phyloP scores from a whole-genome alignment of 2,113 vertebrate species.

The Grus americana region DNA sequence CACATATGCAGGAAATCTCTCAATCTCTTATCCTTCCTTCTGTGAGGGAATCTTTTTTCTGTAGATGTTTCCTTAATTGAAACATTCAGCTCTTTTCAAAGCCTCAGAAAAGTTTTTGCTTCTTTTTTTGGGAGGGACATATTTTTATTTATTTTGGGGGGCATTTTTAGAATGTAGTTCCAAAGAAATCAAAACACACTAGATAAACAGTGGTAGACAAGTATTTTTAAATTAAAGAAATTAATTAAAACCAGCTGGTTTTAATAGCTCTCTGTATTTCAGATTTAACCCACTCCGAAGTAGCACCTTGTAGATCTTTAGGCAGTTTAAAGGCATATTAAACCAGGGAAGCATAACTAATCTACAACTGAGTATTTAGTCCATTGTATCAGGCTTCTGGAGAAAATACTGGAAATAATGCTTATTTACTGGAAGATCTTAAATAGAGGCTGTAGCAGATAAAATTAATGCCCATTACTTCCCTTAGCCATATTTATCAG shows the following conservation, averaged over 20 bases:
- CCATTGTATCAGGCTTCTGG: background rate
- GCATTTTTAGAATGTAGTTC: background rate
- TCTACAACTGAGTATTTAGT: background rate
- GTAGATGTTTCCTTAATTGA: background rate
- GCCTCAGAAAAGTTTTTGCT: background rate
- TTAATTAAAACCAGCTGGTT: background rate
- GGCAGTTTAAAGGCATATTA: background rate
- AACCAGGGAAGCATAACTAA: background rate
- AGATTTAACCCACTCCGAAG: background rate
- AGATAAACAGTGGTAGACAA: background rate
- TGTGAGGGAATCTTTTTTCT: background rate
- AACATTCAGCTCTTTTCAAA: background rate
- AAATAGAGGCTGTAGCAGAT: background rate
- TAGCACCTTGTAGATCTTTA: background rate
- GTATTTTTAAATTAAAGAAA: background rate
- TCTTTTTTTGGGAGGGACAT: background rate
- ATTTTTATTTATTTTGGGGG: background rate
- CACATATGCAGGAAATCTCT: background rate
- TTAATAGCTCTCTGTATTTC: background rate
- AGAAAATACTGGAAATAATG: background rate
- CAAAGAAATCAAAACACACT: background rate
- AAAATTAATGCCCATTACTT: background rate
- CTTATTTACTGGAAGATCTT: background rate
- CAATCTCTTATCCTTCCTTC: background rate
- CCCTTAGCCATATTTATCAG: background rate